A percentile compares a stretch with the other conserved stretches of the same genome.
These are phyloP conservation scores for Actenoides hombroni DNA, from an alignment of 2,113 vertebrate genomes.

Conservation along the genomic window DNA sequence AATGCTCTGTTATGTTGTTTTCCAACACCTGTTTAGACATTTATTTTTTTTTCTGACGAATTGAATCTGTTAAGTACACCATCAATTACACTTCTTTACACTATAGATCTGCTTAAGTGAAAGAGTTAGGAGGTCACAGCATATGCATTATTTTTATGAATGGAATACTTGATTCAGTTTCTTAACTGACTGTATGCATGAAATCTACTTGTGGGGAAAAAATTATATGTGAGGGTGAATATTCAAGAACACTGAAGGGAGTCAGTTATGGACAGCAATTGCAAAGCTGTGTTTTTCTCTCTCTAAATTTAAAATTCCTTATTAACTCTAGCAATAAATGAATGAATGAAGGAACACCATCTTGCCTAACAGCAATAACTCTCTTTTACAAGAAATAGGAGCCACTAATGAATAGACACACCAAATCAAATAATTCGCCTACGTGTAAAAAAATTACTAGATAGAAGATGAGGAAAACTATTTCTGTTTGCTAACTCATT, in stretches of 20 bases:
- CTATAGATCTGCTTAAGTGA: neutral
- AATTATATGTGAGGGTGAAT: neutral
- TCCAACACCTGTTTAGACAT: neutral
- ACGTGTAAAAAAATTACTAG: neutral
- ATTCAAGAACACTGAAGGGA: neutral
- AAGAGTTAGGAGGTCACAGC: neutral
- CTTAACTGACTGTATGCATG: neutral
- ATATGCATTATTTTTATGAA: neutral
- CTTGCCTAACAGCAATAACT: neutral
- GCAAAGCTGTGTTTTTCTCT: neutral
- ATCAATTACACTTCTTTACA: constrained; percentile 24
- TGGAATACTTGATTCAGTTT: neutral
- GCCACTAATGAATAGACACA: neutral
- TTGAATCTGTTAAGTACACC: neutral
- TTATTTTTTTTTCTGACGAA: neutral
- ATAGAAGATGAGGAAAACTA: neutral
- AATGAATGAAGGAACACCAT: neutral
- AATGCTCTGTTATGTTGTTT: neutral
- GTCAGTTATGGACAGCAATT: neutral
- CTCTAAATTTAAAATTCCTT: neutral
- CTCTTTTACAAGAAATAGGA: neutral
- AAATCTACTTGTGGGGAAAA: neutral
- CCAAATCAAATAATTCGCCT: neutral
- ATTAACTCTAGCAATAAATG: neutral
- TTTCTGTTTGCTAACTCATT: neutral